Conservation (phyloP, 1,140 invertebrate genomes). For the Hycleus cichorii region DNA sequence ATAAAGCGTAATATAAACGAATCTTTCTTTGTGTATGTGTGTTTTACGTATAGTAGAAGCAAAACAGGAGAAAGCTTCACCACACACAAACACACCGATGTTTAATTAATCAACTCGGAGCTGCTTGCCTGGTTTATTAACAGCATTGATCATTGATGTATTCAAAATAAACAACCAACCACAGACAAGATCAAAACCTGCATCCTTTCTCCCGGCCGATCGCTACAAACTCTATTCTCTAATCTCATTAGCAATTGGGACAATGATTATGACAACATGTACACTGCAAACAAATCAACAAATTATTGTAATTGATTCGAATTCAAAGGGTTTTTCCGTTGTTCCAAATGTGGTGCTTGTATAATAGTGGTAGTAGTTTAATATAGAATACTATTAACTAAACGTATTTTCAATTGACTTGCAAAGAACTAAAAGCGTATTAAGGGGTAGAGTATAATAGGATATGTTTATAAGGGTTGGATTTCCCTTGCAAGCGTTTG, state of each 20-base stretch:
- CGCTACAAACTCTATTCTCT: slow-evolving; percentile 2
- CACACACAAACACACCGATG: slow-evolving; percentile 30
- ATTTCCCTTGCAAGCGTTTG: slow-evolving; percentile 12
- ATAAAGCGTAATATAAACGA: too few relatives aligned
- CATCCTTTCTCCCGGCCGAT: slow-evolving; percentile 46
- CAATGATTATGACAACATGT: too few relatives aligned
- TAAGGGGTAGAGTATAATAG: slow-evolving; percentile 1
- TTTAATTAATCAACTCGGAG: slow-evolving; percentile 40
- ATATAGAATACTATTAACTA: slow-evolving; percentile 20
- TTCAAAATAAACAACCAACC: slow-evolving; percentile 33
- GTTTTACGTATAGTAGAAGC: not conserved
- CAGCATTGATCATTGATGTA: slow-evolving; percentile 40
- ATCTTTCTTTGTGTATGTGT: too few relatives aligned
- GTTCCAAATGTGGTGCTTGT: too few relatives aligned
- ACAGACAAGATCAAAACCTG: slow-evolving; percentile 36
- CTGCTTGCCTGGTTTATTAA: slow-evolving; percentile 39
- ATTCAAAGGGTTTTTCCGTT: too few relatives aligned
- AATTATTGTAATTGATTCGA: too few relatives aligned
- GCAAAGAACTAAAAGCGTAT: slow-evolving; percentile 14
- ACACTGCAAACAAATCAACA: too few relatives aligned
- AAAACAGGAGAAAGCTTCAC: slow-evolving; percentile 29
- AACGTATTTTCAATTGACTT: slow-evolving; percentile 22
- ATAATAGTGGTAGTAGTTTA: too few relatives aligned
- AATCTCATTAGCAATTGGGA: slow-evolving; percentile 5
- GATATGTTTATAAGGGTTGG: slow-evolving; percentile 12